Evolutionary conservation across 2,888 invertebrate species (phyloP).

Genomic region (Chaetoderma sp.): DNA sequence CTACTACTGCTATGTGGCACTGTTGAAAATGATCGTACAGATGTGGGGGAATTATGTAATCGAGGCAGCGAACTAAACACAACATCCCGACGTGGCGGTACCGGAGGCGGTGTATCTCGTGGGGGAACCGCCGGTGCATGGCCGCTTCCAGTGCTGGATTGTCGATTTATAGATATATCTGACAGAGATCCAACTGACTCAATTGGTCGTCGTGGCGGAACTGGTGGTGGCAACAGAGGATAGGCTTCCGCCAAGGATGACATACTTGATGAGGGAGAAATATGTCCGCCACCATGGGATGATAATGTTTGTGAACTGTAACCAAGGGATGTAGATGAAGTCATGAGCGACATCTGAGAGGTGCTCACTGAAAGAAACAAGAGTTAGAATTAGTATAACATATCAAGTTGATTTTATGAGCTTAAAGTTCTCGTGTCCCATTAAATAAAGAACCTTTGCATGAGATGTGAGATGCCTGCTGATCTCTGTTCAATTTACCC

Average conservation of each 20-base stretch:
- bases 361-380: background rate
- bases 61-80: constrained; percentile 41
- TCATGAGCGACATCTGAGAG: background rate
- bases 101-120: constrained; percentile 74
- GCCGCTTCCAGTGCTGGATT: constrained; percentile 79
- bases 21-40: constrained; percentile 38
- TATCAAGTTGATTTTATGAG: too few species aligned
- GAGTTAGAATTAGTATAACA: too few species aligned
- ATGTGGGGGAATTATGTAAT: constrained; percentile 46
- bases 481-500: too few species aligned
- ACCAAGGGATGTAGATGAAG: too few species aligned
- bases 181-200: constrained; percentile 74
- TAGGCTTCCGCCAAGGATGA: constrained; percentile 35
- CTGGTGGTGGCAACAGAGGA: constrained; percentile 38
- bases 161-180: constrained; percentile 75
- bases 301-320: too few species aligned
- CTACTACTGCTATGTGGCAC: constrained; percentile 46
- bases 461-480: too few species aligned
- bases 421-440: too few species aligned
- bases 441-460: too few species aligned
- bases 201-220: constrained; percentile 58
- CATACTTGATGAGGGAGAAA: constrained; percentile 32
- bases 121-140: too few species aligned
- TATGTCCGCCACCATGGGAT: too few species aligned
- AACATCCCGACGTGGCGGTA: constrained; percentile 74